Base-by-base conservation (phyloP, 2,888 invertebrate species). In the Dryomyza anilis region DNA sequence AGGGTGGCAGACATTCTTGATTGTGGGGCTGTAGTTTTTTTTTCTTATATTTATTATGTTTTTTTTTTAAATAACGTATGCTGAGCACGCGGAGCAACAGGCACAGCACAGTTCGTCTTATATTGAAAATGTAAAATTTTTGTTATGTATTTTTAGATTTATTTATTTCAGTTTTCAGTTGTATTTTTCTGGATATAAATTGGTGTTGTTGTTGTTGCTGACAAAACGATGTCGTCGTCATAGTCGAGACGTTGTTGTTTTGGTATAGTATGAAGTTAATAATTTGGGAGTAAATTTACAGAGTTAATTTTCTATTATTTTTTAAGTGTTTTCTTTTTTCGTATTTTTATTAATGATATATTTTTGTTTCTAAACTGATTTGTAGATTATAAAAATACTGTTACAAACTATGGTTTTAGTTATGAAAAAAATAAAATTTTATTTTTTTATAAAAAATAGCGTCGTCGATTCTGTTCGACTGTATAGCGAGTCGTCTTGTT, bases 111-210 rank as follows among this genome's bases (percentile, higher is more conserved):
- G 6, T 19, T 55, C 14, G 16, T 12, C 21, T 29, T 10, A 21
- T 61, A 29, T 53, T 23, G 43, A 61, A 61, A 53, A 52, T 39
- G 52, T 61, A 60, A 60, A 48, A 25, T 30, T 46, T 12, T n/a
- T n/a, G n/a, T n/a, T 5, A 12, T 10, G 50, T 60, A 61, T 61
- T 61, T 61, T 52, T 61, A 61, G 61, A 61, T 59, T 59, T 59
- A 59, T 61, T 52, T 61, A 45, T 52, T 61, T 61, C 12, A 61
- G 45, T 33, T 53, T 61, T 61, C 36, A n/a, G n/a, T 53, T 53
- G 45, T 52, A 43, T 61, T 53, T 61, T 61, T 50, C 61, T 61
- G 61, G 61, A 61, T 60, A 36, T 50, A 12, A 52, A 48, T 33
- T 12, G 33, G 33, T 39, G 39, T 39, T 7, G 3, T 3, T 50